Evolutionary conservation across 2,797 vertebrate species (phyloP).

Genomic region (Sebastes vulpes): DNA sequence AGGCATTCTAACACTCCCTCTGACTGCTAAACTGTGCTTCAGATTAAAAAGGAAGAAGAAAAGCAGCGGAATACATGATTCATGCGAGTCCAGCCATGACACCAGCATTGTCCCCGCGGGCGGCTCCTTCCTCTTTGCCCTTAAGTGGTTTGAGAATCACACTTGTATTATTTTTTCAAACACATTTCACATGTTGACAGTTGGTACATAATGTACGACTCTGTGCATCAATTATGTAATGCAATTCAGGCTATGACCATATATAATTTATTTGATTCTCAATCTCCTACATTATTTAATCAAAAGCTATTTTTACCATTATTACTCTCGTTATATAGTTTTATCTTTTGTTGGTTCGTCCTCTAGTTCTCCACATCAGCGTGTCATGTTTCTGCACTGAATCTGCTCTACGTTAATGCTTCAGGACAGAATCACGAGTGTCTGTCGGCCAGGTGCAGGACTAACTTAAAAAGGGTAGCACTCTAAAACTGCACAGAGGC

Average conservation of each 20-base stretch:
- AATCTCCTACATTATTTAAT: constrained; percentile 80
- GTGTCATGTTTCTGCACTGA: constrained; percentile 35
- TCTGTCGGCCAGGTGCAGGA: constrained; percentile 41
- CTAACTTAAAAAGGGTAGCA: constrained; percentile 35
- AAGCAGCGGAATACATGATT: constrained; percentile 62
- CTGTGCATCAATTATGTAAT: constrained; percentile 84
- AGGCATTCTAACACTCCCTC: constrained; percentile 66
- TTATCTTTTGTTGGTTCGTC: constrained; percentile 75
- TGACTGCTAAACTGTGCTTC: constrained; percentile 66
- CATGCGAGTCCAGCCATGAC: constrained; percentile 62
- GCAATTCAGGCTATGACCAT: constrained; percentile 81
- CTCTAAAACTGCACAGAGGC: constrained; percentile 31
- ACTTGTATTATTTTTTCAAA: constrained; percentile 81
- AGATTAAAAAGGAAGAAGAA: constrained; percentile 45
- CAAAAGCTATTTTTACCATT: constrained; percentile 81
- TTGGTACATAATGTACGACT: constrained; percentile 83
- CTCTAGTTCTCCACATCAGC: constrained; percentile 29
- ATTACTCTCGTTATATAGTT: constrained; percentile 74
- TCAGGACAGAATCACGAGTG: constrained; percentile 30
- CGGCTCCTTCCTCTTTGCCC: constrained; percentile 63
- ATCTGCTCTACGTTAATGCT: constrained; percentile 49
- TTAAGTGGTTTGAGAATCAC: constrained; percentile 80
- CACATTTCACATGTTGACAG: constrained; percentile 85
- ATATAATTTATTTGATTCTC: constrained; percentile 84
- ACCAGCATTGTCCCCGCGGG: constrained; percentile 61